A percentile compares a stretch with the other conserved stretches of the same genome.
Evolutionary conservation across 2,888 invertebrate genomes (phyloP).

Genomic region (Pristionchus maxplancki): DNA sequence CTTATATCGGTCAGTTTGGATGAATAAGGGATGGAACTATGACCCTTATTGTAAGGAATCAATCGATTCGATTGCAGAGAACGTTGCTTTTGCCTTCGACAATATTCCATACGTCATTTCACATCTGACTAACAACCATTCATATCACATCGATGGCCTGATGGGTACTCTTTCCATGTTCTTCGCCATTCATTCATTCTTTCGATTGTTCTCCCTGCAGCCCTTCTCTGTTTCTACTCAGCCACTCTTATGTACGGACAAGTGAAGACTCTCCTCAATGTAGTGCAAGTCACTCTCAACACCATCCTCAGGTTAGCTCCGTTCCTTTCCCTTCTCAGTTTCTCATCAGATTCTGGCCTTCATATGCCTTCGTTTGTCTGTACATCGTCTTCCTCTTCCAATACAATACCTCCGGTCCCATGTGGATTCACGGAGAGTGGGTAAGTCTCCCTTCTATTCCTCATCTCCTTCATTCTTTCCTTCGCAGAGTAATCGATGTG

Average conservation of each 20-base stretch:
- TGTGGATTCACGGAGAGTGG: constrained; percentile 76
- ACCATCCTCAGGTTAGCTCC: neutral
- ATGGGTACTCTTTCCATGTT: neutral
- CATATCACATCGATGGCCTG: constrained; percentile 61
- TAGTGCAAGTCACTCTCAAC: constrained; percentile 27
- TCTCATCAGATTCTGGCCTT: constrained; percentile 70
- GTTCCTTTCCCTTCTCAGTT: neutral
- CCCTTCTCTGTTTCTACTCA: constrained; percentile 69
- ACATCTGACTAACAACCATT: constrained; percentile 73
- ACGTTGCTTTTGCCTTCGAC: constrained; percentile 73
- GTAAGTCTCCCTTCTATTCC: neutral
- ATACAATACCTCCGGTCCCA: constrained; percentile 72
- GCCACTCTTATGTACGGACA: constrained; percentile 63
- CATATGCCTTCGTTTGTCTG: constrained; percentile 69
- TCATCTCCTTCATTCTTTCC: constrained; percentile 78
- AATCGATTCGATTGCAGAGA: constrained; percentile 66
- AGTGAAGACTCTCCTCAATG: constrained; percentile 36
- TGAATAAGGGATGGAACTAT: too few relatives aligned
- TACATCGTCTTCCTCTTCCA: constrained; percentile 70
- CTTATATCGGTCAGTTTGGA: constrained; percentile 71
- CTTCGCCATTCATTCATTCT: neutral
- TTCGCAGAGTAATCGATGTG: constrained; percentile 78
- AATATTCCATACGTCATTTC: constrained; percentile 60
- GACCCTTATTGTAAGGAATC: too few relatives aligned
- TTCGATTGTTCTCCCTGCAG: constrained; percentile 54